Base-by-base conservation (phyloP, 1,140 invertebrate genomes). In the Aculops lycopersici region DNA sequence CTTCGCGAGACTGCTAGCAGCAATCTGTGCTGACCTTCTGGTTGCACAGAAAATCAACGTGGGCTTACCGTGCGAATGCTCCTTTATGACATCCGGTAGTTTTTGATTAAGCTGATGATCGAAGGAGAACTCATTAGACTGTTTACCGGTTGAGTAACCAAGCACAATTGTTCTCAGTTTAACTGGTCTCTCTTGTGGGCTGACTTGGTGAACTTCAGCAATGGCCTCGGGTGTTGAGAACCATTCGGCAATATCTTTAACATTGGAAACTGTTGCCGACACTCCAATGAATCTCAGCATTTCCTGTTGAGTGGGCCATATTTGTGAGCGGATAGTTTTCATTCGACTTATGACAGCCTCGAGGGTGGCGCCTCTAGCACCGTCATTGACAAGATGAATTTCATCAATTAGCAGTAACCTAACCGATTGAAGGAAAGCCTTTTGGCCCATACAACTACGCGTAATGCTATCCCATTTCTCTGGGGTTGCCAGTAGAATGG, bases 381-480 rank as follows among this genome's bases (percentile, higher is more conserved):
- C 20, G 36, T 46, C 45, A 19, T 17, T 17, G 12, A 46, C 15
- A 13, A 40, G 18, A 18, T 46, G 41, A 8, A 46, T 15, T 39
- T 79, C 75, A 57, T 80, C 75, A 41, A 80, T 70, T n/a, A 78
- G 57, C 49, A 80, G 69, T 4, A 80, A 54, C 47, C 67, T 66
- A 8, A 76, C 60, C 1, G 62, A 52, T 46, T 66, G 57, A 17
- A 74, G 62, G 17, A 74, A 47, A 24, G 55, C 50, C 43, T 56
- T 59, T 47, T 71, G 64, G 45, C 71, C 67, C 47, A 61, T 64
- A 69, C 70, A 75, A 45, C 64, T 62, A 44, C 74, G 59, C 0
- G 72, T 77, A 36, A 77, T 50, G 42, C 68, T 68, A 52, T 79
- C 74, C 72, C 72, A 78, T 58, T 78, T 78, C 55, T 78, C 74